Base-by-base conservation (phyloP, 2,888 invertebrate genomes). In the Mactromeris polynyma region DNA sequence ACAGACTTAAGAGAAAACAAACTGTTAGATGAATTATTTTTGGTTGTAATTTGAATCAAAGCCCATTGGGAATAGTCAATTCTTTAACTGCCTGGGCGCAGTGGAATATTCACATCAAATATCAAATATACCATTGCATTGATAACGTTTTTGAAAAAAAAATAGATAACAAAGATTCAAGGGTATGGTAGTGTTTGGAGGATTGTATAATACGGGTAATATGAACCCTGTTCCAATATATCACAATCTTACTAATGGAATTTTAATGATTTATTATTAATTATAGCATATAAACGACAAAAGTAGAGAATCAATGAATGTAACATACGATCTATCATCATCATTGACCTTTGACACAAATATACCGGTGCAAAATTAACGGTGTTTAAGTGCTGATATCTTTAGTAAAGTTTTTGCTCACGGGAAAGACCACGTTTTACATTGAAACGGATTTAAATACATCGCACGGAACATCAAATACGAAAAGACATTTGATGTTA, bases 241-340 rank as follows among this genome's bases (percentile, higher is more conserved):
- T 64, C 58, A 64, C n/a, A 64, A 64, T 11, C 11, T 6, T 26
- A 26, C 58, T 64, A 64, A 64, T 64, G 58, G 58, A 64, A 26
- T 26, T 64, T 64, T 64, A 64, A 64, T 64, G 26, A 64, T 26
- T 64, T 64, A 64, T 64, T n/a, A 64, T 26, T 26, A 64, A 64
- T 64, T 26, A 64, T 64, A 64, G 58, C 21, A 64, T 64, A 64
- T 64, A 64, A 64, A n/a, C 26, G 58, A 64, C 58, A 64, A 64
- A 64, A 64, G n/a, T 26, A 64, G 58, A 26, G 58, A 64, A 26
- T 54, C 54, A 19, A 64, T 26, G 26, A 26, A 64, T 26, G 7
- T 26, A 64, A 6, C n/a, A n/a, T 26, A 64, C 26, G 58, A 26
- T 26, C n/a, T 64, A 64, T 64, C 58, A 26, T 64, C n/a, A 9